These are phyloP conservation scores for Sitta carolinensis DNA, from an alignment of 2,797 vertebrate species.

Conservation along the genomic window DNA sequence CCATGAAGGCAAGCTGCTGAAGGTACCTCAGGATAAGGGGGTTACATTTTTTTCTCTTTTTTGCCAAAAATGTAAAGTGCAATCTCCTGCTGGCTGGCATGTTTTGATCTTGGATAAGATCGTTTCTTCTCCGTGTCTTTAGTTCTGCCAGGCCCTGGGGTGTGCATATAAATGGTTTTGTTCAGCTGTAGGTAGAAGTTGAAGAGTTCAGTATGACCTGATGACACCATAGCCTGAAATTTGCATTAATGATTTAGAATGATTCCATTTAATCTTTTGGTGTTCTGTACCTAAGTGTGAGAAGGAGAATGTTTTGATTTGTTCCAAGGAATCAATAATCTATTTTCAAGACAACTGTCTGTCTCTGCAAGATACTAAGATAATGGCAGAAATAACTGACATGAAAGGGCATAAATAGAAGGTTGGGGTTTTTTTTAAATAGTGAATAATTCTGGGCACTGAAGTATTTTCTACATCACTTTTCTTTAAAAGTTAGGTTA, in stretches of 20 bases:
- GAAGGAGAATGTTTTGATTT: not conserved
- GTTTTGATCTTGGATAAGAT: not conserved
- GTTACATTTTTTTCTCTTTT: not conserved
- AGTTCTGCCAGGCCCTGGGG: not conserved
- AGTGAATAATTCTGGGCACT: not conserved
- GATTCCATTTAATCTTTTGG: not conserved
- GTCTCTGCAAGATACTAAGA: not conserved
- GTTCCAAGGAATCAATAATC: not conserved
- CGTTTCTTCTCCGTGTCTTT: not conserved
- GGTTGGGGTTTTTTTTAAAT: not conserved
- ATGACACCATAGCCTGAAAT: not conserved
- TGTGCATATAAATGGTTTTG: not conserved
- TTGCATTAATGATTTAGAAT: not conserved
- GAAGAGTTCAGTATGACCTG: not conserved
- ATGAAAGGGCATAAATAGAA: not conserved
- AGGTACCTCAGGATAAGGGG: not conserved
- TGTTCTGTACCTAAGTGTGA: not conserved
- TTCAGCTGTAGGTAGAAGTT: not conserved
- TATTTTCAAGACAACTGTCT: not conserved
- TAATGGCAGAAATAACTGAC: not conserved
- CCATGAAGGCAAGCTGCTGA: not conserved
- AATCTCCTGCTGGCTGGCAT: not conserved
- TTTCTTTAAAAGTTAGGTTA: not conserved
- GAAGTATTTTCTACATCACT: not conserved
- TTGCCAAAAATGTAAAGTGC: not conserved